Evolutionary conservation across 2,113 vertebrate genomes (phyloP).

Genomic region (Paradisaea rubra): DNA sequence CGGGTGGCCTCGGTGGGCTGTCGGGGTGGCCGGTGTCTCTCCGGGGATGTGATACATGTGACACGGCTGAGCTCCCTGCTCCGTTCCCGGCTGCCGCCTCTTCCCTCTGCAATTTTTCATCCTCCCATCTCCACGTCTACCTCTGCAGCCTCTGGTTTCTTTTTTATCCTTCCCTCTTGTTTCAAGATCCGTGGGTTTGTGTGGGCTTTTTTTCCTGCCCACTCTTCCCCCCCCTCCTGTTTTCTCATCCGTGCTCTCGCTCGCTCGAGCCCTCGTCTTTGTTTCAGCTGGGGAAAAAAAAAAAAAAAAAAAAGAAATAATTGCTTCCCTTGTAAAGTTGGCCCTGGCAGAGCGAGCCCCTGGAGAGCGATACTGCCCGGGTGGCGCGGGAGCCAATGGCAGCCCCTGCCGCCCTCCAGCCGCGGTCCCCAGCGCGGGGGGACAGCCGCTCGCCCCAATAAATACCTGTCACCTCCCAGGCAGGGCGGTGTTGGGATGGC

Average conservation of each 20-base stretch:
- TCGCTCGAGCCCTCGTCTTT: background rate
- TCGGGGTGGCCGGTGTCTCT: background rate
- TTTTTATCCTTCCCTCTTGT: slow-evolving; percentile 29
- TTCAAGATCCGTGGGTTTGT: background rate
- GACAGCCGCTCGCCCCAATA: background rate
- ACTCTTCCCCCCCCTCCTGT: background rate
- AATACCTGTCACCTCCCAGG: background rate
- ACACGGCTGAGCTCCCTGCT: background rate
- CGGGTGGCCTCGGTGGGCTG: background rate
- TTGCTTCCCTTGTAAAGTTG: slow-evolving; percentile 60
- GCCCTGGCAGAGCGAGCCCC: slow-evolving; percentile 56
- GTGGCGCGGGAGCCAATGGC: background rate
- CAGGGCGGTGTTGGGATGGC: background rate
- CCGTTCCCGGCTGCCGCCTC: background rate
- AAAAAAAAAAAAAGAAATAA: background rate
- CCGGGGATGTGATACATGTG: background rate
- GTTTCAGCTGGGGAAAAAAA: background rate
- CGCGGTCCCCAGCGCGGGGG: background rate
- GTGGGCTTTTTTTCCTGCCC: background rate
- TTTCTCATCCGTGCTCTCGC: background rate
- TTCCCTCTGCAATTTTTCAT: slow-evolving; percentile 27
- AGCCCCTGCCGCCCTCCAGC: background rate
- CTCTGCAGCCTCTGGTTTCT: slow-evolving; percentile 43
- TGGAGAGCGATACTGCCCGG: slow-evolving; percentile 39
- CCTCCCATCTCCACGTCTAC: slow-evolving; percentile 21